Evolutionary conservation across 2,888 invertebrate genomes (phyloP).

Genomic region (Xestia sexstrigata): DNA sequence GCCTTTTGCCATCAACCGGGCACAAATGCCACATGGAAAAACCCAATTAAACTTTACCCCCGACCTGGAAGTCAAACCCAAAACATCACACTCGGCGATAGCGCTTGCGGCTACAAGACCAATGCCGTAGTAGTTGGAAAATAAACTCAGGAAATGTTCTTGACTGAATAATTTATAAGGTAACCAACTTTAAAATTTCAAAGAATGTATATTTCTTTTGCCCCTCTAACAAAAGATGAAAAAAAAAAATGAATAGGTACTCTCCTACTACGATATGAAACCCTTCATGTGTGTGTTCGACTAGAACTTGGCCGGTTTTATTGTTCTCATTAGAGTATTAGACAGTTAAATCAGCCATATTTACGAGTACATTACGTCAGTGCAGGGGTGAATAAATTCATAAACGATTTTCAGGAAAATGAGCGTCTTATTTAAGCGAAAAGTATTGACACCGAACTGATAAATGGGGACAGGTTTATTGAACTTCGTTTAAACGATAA

Average conservation of each 20-base stretch:
- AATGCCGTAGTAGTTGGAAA: too few species aligned
- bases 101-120: neutral
- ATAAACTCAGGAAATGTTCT: neutral
- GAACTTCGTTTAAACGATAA: conserved; percentile 4
- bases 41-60: neutral
- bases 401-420: conserved; percentile 30
- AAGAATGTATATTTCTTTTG: too few species aligned
- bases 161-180: neutral
- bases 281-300: too few species aligned
- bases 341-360: neutral
- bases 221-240: too few species aligned
- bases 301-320: too few species aligned
- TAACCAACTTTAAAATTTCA: too few species aligned
- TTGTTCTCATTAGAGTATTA: neutral
- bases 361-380: neutral
- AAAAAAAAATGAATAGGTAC: too few species aligned
- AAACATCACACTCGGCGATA: neutral
- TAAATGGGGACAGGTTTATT: conserved; percentile 1
- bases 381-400: conserved; percentile 20
- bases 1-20: neutral
- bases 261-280: too few species aligned
- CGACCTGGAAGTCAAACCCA: neutral
- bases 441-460: neutral
- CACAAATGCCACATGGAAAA: neutral
- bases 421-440: neutral